These are phyloP conservation scores for Microplitis manilae DNA, from an alignment of 2,888 invertebrate species.

Conservation along the genomic window DNA sequence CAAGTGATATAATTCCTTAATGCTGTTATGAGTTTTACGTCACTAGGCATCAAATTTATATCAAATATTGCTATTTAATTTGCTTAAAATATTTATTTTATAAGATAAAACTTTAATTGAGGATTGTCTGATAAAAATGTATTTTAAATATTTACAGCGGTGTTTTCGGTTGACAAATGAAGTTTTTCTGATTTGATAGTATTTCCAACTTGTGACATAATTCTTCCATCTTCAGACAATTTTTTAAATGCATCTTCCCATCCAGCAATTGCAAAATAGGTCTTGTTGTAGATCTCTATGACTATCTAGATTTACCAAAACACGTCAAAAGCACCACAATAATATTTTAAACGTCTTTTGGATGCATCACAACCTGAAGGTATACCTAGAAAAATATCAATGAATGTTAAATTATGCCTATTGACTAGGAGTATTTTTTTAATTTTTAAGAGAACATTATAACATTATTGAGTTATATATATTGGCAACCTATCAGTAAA, in stretches of 20 bases:
- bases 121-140: background rate
- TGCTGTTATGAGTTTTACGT: slow-evolving; percentile 86
- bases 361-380: slow-evolving; percentile 76
- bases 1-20: slow-evolving; percentile 90
- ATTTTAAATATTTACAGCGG: slow-evolving; percentile 51
- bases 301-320: slow-evolving; percentile 73
- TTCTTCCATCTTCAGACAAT: slow-evolving; percentile 88
- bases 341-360: slow-evolving; percentile 76
- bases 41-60: slow-evolving; percentile 86
- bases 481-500: background rate
- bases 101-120: too few relatives aligned
- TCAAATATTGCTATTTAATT: slow-evolving; percentile 94
- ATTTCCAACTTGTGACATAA: slow-evolving; percentile 73
- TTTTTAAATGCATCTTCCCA: slow-evolving; percentile 83
- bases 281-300: slow-evolving; percentile 76
- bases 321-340: slow-evolving; percentile 78
- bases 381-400: slow-evolving; percentile 54
- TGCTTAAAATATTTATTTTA: slow-evolving; percentile 61
- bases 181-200: slow-evolving; percentile 39
- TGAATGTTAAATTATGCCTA: background rate
- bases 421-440: background rate
- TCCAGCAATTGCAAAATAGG: slow-evolving; percentile 79
- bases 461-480: too few relatives aligned
- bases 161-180: slow-evolving; percentile 57
- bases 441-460: background rate